These are phyloP conservation scores for Operophtera brumata DNA, from an alignment of 2,888 invertebrate genomes.

Conservation along the genomic window DNA sequence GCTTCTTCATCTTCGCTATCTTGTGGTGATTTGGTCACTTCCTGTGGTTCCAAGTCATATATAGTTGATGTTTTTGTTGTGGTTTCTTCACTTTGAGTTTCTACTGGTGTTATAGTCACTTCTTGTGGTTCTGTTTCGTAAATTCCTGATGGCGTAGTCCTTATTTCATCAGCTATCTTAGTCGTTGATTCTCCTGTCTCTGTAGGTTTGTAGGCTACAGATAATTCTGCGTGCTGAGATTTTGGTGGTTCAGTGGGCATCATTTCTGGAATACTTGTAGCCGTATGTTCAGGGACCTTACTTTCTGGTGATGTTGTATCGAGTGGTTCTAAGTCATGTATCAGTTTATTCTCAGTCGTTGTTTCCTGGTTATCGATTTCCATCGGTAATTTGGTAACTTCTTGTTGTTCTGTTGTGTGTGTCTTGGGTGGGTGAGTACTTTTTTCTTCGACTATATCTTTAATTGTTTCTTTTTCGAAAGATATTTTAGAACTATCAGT, in stretches of 20 bases:
- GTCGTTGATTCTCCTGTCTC: background rate
- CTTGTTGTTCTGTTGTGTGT: background rate
- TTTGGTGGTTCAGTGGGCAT: constrained; percentile 10
- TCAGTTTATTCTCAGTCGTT: constrained; percentile 6
- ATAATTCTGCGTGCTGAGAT: constrained; percentile 4
- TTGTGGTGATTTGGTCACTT: constrained; percentile 8
- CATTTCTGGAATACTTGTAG: constrained; percentile 9
- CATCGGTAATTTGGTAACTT: constrained; percentile 4
- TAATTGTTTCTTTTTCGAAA: background rate
- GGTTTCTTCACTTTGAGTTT: background rate
- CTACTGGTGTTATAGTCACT: background rate
- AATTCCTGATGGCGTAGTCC: background rate
- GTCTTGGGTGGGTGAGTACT: constrained; percentile 5
- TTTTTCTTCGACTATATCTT: background rate
- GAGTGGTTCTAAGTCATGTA: constrained; percentile 1
- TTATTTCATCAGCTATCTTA: background rate
- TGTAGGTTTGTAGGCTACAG: background rate
- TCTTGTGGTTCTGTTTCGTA: background rate
- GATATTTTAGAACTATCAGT: constrained; percentile 6
- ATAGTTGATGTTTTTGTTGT: background rate
- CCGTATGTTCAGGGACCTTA: constrained; percentile 1
- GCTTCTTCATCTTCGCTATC: constrained; percentile 7
- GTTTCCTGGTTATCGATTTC: constrained; percentile 13
- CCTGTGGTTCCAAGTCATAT: background rate
- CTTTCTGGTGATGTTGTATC: constrained; percentile 13